These are phyloP conservation scores for Felis chaus DNA, from an alignment of 2,113 vertebrate genomes.

Conservation along the genomic window DNA sequence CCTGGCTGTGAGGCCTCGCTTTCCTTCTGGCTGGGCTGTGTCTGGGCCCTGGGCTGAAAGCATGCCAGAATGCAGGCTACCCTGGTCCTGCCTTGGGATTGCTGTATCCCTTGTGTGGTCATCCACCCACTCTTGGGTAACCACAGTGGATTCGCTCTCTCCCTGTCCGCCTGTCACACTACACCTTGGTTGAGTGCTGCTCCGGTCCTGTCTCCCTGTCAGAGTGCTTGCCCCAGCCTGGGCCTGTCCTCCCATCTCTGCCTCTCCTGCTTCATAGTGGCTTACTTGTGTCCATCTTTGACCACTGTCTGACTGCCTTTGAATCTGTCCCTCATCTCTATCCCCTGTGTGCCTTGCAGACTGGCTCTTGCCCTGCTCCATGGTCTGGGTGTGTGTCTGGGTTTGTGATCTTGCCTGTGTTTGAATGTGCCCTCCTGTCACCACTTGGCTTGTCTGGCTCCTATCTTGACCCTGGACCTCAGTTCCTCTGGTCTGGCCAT, in stretches of 20 bases:
- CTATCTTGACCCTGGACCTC: background rate
- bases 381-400: background rate
- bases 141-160: background rate
- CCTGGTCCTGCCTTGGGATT: background rate
- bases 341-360: background rate
- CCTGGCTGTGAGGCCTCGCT: background rate
- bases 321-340: conserved; percentile 39
- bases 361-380: background rate
- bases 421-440: background rate
- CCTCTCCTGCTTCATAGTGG: background rate
- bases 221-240: background rate
- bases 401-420: background rate
- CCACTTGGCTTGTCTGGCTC: background rate
- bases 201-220: background rate
- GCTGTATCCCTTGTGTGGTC: conserved; percentile 37
- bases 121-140: conserved; percentile 13
- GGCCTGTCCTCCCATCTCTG: background rate
- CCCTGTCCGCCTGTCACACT: background rate
- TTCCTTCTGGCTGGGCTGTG: background rate
- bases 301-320: background rate
- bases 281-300: background rate
- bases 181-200: background rate
- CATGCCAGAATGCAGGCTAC: background rate
- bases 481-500: background rate
- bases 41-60: background rate